These are phyloP conservation scores for Cavia aperea DNA, from an alignment of 2,113 vertebrate species.

Conservation along the genomic window DNA sequence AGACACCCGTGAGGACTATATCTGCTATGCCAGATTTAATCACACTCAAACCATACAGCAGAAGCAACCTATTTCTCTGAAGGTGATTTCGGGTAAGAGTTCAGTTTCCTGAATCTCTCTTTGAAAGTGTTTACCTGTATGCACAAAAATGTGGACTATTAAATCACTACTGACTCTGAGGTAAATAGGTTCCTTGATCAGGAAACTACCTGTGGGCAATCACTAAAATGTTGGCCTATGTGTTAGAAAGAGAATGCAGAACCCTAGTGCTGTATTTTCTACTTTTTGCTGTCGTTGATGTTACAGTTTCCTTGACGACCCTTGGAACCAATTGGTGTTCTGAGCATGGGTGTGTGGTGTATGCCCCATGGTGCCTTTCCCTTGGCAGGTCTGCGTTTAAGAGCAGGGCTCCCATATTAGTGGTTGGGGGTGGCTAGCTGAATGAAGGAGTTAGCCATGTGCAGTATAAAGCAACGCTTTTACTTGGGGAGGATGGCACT, in stretches of 20 bases:
- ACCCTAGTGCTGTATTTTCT: neutral
- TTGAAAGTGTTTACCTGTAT: neutral
- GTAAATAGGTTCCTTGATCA: slow-evolving; percentile 26
- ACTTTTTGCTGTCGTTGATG: neutral
- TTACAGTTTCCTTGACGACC: neutral
- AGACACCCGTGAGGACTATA: slow-evolving; percentile 93
- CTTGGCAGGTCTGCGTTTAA: neutral
- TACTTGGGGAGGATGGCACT: slow-evolving; percentile 34
- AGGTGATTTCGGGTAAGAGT: slow-evolving; percentile 90
- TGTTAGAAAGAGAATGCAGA: neutral
- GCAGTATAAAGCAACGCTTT: neutral
- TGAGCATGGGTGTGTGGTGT: neutral
- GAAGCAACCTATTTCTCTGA: slow-evolving; percentile 96
- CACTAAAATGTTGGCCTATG: neutral
- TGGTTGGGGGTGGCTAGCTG: slow-evolving; percentile 60
- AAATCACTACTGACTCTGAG: neutral
- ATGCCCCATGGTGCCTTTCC: neutral
- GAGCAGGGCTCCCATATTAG: neutral
- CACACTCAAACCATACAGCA: slow-evolving; percentile 99
- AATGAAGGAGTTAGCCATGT: slow-evolving; percentile 52
- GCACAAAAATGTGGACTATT: neutral
- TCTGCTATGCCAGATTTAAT: slow-evolving; percentile 98
- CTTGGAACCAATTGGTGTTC: neutral
- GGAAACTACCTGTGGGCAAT: neutral
- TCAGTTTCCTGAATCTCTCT: slow-evolving; percentile 36